These are phyloP conservation scores for Ips nitidus DNA, from an alignment of 1,140 invertebrate species.

Conservation along the genomic window DNA sequence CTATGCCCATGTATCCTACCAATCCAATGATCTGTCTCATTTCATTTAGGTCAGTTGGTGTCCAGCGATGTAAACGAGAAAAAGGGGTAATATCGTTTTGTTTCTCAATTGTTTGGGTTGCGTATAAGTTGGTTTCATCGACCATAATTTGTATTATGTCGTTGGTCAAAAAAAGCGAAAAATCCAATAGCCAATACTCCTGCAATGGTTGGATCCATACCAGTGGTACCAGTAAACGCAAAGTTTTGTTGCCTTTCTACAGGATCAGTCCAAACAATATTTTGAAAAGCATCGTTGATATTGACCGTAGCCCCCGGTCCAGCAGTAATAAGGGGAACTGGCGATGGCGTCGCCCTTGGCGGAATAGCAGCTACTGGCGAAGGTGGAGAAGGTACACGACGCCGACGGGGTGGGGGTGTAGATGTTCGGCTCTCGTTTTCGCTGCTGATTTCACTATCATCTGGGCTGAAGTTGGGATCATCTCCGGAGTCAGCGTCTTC, in stretches of 20 bases:
- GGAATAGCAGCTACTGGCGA: no score
- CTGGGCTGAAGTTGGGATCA: no score
- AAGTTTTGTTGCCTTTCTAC: conserved; percentile 20
- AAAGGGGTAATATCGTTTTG: conserved; percentile 2
- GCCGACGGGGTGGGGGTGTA: no score
- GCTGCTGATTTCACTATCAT: no score
- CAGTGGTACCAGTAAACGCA: conserved; percentile 10
- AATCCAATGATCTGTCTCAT: conserved; percentile 23
- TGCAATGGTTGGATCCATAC: conserved; percentile 18
- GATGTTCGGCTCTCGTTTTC: no score
- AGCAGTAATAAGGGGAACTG: no score
- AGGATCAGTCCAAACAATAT: conserved; percentile 9
- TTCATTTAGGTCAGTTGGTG: conserved; percentile 15
- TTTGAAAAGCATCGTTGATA: not conserved
- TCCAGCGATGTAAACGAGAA: conserved; percentile 19
- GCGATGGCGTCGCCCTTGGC: no score
- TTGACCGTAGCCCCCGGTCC: no score
- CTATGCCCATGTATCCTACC: conserved; percentile 21
- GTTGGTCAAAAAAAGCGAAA: conserved; percentile 2
- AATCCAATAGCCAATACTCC: not conserved
- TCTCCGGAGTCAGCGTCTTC: no score
- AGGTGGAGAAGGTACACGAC: no score
- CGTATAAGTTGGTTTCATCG: conserved; percentile 30
- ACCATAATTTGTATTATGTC: conserved; percentile 22
- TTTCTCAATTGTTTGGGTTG: conserved; percentile 19